Conservation (phyloP, 2,888 invertebrate species). For the Unio pictorum region DNA sequence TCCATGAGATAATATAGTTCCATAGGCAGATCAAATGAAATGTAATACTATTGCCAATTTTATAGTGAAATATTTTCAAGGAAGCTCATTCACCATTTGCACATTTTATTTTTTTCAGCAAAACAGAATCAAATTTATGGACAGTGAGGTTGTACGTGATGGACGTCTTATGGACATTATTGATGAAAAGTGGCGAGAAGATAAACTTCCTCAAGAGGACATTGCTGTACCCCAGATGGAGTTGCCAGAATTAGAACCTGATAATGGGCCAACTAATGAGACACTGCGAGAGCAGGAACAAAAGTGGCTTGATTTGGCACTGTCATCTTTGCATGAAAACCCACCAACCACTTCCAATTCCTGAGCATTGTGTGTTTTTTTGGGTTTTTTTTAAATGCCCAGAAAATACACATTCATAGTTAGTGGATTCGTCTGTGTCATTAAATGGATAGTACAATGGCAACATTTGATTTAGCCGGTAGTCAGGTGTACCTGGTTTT, state of each 20-base stretch:
- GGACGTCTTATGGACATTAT: slow-evolving; percentile 84
- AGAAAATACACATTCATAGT: no score
- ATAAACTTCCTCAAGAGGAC: slow-evolving; percentile 80
- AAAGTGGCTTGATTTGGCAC: slow-evolving; percentile 77
- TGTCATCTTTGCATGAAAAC: slow-evolving; percentile 59
- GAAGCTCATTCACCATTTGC: no score
- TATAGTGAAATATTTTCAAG: no score
- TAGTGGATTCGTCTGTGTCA: no score
- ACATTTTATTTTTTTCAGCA: no score
- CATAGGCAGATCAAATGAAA: no score
- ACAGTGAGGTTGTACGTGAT: slow-evolving; percentile 83
- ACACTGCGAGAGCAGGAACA: slow-evolving; percentile 90
- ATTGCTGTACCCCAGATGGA: slow-evolving; percentile 88
- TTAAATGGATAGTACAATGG: no score
- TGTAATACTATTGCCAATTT: no score
- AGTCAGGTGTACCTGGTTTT: no score
- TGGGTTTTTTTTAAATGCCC: no score
- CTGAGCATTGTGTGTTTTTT: not conserved
- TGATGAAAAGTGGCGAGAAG: slow-evolving; percentile 90
- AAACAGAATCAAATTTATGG: slow-evolving; percentile 74
- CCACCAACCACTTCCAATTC: slow-evolving; percentile 43
- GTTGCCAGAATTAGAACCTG: slow-evolving; percentile 93
- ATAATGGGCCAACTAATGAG: slow-evolving; percentile 84
- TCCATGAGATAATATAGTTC: no score
- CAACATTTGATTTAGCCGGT: no score